Evolutionary conservation across 2,888 invertebrate genomes (phyloP), one percentile per base, ranked within the genome.

Genomic region (Fragum sueziense): DNA sequence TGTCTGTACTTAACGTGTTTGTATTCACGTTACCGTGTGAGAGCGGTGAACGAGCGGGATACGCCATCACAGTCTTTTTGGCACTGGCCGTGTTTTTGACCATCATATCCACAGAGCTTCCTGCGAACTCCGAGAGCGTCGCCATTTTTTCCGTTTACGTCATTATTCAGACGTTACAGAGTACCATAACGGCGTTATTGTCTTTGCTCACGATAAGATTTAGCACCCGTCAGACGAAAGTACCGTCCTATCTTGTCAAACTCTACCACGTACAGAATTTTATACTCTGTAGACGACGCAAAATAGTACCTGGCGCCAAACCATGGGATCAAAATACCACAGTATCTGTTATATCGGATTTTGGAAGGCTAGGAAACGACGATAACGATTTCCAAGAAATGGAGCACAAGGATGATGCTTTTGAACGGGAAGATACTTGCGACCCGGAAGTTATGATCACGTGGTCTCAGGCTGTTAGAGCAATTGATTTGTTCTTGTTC

Each of bases 81-180:
- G 73, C 84, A 2, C 72, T 84, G 22, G 84, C 78, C 14, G 80
- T 80, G 9, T 79, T 80, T 59, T 52, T 84, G 70, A 74, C 84
- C 1, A 80, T 84, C 11, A 47, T 80, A 4, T 61, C 75, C 0
- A 34, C 78, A 1, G 74, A 80, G 0, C 57, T 84, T 17, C 84
- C 84, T 0, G 76, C 73, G 34, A 76, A 76, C 37, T 80, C 84
- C 0, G 80, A 80, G 9, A 62, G 29, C 0, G 37, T 74, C 2
- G 75, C 80, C 22, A 67, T 74, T 7, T 78, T 83, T 41, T 75
- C 80, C 3, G 29, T 83, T 25, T 83, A 80, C 59, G 41, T 83
- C 1, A 68, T 83, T 11, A 76, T 83, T 7, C 76, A 70, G 57
- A 78, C 80, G 0, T 25, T 73, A 22, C 69, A 73, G 59, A 82